Evolutionary conservation across 2,888 invertebrate species (phyloP), one percentile per base, ranked within the genome.

Genomic region (Conchocele bisecta): DNA sequence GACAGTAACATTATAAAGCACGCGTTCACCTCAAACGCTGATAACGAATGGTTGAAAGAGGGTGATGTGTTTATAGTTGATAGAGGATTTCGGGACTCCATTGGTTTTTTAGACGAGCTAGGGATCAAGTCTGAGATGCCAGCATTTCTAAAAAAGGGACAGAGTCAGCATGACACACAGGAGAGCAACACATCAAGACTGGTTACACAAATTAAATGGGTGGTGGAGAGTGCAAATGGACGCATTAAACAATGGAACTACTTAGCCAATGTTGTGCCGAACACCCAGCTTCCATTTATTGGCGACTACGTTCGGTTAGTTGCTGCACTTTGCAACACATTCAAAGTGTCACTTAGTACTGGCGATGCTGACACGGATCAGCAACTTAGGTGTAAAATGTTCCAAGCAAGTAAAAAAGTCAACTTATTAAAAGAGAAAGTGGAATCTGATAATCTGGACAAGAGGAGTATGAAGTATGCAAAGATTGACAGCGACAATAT

Each of bases 1-100:
- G 75, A 75, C 39, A 63, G 68, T 2, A n/a, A 51, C 11, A 75
- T 75, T 4, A 37, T 77, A 15, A 80, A 76, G 15, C 74, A 75
- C 31, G 70, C 70, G 24, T 3, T 80, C 3, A 59, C 54, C 15
- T 48, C n/a, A 22, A 77, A 77, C 41, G 41, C 68, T n/a, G 65
- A 77, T 15, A 61, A 68, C 39, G 20, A 35, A 3, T 75, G 53
- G 56, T 29, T 80, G 2, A n/a, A 68, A n/a, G 41, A 53, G 39
- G 39, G 56, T 22, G 77, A 75, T 28, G 28, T 75, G 3, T 68
- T 75, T 70, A 50, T 73, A 6, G 72, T 72, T 0, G 70, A 76
- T 37, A 28, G 79, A 42, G 71, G 73, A 2, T 79, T 79, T 44
- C 11, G 79, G 13, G 74, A 76, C 37, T 57, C 79, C 1, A 7